Conservation (phyloP, 2,797 vertebrate genomes). For the Decapterus maruadsi region DNA sequence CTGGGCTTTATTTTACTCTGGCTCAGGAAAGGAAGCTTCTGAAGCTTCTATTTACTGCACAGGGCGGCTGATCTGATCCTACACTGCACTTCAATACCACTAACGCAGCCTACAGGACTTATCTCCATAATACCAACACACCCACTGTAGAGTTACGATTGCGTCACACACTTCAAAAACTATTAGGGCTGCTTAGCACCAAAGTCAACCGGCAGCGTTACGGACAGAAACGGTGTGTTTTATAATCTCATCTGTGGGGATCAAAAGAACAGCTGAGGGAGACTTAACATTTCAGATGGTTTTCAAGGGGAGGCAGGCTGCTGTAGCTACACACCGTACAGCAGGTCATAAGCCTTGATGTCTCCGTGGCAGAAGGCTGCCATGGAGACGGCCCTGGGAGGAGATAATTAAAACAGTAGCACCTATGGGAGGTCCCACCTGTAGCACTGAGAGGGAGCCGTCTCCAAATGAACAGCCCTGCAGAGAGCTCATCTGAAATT, state of each 20-base stretch:
- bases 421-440: slow-evolving; percentile 76
- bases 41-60: slow-evolving; percentile 40
- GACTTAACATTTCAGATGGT: neutral
- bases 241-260: slow-evolving; percentile 1
- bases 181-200: slow-evolving; percentile 47
- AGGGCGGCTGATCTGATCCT: slow-evolving; percentile 71
- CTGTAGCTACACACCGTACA: neutral
- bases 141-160: slow-evolving; percentile 64
- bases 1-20: slow-evolving; percentile 16
- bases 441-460: slow-evolving; percentile 54
- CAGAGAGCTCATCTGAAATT: slow-evolving; percentile 78
- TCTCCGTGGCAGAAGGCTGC: slow-evolving; percentile 59
- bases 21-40: slow-evolving; percentile 29
- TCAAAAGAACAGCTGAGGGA: neutral
- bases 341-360: slow-evolving; percentile 29
- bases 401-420: slow-evolving; percentile 86
- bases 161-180: slow-evolving; percentile 69
- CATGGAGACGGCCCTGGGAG: slow-evolving; percentile 74
- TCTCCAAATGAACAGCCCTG: slow-evolving; percentile 66
- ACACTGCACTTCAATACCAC: slow-evolving; percentile 71
- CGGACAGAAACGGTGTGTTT: slow-evolving; percentile 4
- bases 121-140: slow-evolving; percentile 78
- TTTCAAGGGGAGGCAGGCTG: neutral
- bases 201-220: slow-evolving; percentile 29
- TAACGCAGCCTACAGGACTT: slow-evolving; percentile 69